Evolutionary conservation across 2,113 vertebrate species (phyloP).

Genomic region (Pampusana beccarii): DNA sequence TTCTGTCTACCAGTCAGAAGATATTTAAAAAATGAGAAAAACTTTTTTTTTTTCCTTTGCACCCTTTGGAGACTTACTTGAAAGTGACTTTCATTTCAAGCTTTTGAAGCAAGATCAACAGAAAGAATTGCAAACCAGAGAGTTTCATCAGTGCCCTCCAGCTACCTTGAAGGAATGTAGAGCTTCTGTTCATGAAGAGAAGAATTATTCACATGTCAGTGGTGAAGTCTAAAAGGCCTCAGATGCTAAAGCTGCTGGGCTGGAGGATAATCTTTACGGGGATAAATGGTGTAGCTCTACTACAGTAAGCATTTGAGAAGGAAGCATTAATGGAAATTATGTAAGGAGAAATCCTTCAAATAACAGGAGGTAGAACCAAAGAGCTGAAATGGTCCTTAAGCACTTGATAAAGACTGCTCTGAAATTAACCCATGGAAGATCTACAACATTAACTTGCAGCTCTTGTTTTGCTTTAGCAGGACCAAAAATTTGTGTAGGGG

Average conservation of each 20-base stretch:
- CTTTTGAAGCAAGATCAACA: conserved; percentile 81
- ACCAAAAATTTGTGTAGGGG: not conserved
- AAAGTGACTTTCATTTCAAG: conserved; percentile 76
- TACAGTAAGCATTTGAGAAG: not conserved
- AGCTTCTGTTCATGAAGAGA: conserved; percentile 8
- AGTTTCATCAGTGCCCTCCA: conserved; percentile 85
- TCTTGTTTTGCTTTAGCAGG: not conserved
- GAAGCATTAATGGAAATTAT: conserved; percentile 40
- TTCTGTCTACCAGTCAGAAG: not conserved
- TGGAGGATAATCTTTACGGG: not conserved
- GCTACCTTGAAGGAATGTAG: conserved; percentile 77
- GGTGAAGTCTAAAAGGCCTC: conserved; percentile 9
- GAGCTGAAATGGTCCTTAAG: not conserved
- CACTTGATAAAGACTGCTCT: not conserved
- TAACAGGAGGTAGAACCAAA: not conserved
- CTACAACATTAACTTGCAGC: not conserved
- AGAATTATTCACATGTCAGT: conserved; percentile 28
- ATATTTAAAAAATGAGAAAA: conserved; percentile 19
- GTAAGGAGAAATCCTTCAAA: conserved; percentile 9
- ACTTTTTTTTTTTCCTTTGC: not conserved
- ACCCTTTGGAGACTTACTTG: conserved; percentile 52
- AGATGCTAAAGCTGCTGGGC: not conserved
- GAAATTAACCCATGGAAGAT: not conserved
- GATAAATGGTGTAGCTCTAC: not conserved
- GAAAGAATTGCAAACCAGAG: conserved; percentile 87